phyloP scores from a whole-genome alignment of 2,888 invertebrate genomes.

The Craniophora ligustri region DNA sequence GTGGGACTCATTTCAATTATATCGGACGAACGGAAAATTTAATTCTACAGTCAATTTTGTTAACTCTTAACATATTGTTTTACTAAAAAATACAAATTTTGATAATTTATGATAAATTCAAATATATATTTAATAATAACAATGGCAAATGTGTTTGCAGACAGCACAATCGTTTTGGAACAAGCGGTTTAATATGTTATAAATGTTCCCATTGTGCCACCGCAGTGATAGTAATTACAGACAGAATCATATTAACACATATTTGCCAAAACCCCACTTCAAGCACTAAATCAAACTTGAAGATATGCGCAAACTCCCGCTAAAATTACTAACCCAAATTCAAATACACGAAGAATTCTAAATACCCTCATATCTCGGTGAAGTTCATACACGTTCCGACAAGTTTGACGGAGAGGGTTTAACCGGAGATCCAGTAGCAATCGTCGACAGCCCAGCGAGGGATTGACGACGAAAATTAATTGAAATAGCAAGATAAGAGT shows the following conservation, averaged over 20 bases:
- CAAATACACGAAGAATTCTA: constrained; percentile 48
- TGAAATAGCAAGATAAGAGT: constrained; percentile 58
- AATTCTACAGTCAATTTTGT: constrained; percentile 22
- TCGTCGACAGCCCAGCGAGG: constrained; percentile 30
- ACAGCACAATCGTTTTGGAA: constrained; percentile 15
- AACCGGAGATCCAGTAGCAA: constrained; percentile 44
- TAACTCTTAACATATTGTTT: constrained; percentile 26
- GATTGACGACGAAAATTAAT: constrained; percentile 53
- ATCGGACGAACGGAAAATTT: constrained; percentile 29
- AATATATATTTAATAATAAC: constrained; percentile 21
- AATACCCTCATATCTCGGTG: constrained; percentile 42
- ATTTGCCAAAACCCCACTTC: constrained; percentile 40
- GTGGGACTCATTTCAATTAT: constrained; percentile 56
- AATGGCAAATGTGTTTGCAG: constrained; percentile 14
- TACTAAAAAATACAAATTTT: constrained; percentile 19
- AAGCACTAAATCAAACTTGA: constrained; percentile 52
- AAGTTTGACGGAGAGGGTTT: constrained; percentile 47
- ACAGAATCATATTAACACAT: constrained; percentile 52
- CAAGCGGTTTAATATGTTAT: constrained; percentile 40
- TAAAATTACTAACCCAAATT: constrained; percentile 50
- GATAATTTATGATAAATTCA: constrained; percentile 1
- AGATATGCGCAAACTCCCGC: constrained; percentile 28
- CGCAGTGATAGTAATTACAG: constrained; percentile 43
- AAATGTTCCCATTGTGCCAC: constrained; percentile 21
- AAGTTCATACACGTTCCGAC: constrained; percentile 25